Conservation (phyloP, 1,140 invertebrate genomes). For the Drosophila arawakana region DNA sequence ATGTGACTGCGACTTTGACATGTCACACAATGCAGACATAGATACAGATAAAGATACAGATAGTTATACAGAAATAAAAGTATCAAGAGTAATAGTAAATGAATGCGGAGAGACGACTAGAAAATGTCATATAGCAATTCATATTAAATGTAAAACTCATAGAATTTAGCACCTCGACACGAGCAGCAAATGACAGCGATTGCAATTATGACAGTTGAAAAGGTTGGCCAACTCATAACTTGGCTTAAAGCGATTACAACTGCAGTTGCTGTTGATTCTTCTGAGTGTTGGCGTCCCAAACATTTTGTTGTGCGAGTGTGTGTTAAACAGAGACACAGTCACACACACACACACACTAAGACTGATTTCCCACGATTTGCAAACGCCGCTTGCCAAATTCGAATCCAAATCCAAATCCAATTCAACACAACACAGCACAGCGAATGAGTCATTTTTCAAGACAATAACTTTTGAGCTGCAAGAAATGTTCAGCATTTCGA, state of each 20-base stretch:
- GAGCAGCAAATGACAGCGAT: constrained; percentile 51
- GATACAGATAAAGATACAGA: constrained; percentile 9
- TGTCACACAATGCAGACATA: constrained; percentile 52
- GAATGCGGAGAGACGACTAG: constrained; percentile 21
- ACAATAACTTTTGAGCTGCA: constrained; percentile 71
- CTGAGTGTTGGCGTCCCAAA: constrained; percentile 54
- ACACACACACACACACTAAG: constrained; percentile 38
- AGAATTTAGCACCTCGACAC: constrained; percentile 62
- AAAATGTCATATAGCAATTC: constrained; percentile 68
- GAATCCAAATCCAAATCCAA: constrained; percentile 18
- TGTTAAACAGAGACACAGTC: constrained; percentile 43
- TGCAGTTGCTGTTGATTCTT: constrained; percentile 44
- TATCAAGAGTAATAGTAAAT: background rate
- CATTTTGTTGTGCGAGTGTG: constrained; percentile 56
- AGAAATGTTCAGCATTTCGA: constrained; percentile 44
- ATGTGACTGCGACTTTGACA: constrained; percentile 52
- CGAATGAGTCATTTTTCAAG: constrained; percentile 70
- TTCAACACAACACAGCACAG: background rate
- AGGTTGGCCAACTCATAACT: constrained; percentile 59
- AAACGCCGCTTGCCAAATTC: constrained; percentile 47
- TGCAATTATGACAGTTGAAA: constrained; percentile 67
- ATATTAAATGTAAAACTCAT: constrained; percentile 70
- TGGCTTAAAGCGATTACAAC: constrained; percentile 33
- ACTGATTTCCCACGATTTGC: constrained; percentile 79
- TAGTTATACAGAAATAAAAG: constrained; percentile 12